These are phyloP conservation scores for Tubulanus polymorphus DNA, from an alignment of 2,888 invertebrate species.

Conservation along the genomic window DNA sequence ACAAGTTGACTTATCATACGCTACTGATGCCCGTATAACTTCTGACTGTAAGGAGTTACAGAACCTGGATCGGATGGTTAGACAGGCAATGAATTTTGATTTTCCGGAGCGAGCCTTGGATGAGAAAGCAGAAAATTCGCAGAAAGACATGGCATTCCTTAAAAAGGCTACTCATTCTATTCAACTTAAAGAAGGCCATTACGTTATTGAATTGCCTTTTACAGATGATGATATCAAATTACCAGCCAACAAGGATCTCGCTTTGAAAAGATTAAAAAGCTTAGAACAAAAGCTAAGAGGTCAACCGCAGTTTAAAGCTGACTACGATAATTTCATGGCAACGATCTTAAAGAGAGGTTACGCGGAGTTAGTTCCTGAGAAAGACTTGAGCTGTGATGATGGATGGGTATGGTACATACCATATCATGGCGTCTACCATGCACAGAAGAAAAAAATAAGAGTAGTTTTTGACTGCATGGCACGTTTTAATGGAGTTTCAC, in stretches of 20 bases:
- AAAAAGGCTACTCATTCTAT: not conserved
- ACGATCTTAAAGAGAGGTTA: constrained; percentile 8
- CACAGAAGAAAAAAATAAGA: constrained; percentile 3
- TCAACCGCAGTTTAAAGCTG: constrained; percentile 1
- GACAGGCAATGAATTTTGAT: too few relatives aligned
- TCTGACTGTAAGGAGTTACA: too few relatives aligned
- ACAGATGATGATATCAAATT: not conserved
- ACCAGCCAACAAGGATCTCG: constrained; percentile 12
- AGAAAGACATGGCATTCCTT: not conserved
- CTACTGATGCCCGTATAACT: too few relatives aligned
- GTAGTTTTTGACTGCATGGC: constrained; percentile 23
- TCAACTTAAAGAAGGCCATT: not conserved
- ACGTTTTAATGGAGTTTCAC: too few relatives aligned
- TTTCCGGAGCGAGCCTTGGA: too few relatives aligned
- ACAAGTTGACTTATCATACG: too few relatives aligned
- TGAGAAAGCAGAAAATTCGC: too few relatives aligned
- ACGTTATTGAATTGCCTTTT: constrained; percentile 1
- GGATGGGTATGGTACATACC: constrained; percentile 7
- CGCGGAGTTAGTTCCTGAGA: not conserved
- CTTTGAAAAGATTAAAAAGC: constrained; percentile 4
- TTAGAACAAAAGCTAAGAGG: not conserved
- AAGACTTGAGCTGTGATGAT: not conserved
- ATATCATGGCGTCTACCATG: constrained; percentile 4
- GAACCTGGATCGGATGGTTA: too few relatives aligned
- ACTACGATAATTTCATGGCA: constrained; percentile 9